Evolutionary conservation across 2,797 vertebrate species (phyloP), one percentile per base, ranked within the genome.

Genomic region (Dermochelys coriacea): DNA sequence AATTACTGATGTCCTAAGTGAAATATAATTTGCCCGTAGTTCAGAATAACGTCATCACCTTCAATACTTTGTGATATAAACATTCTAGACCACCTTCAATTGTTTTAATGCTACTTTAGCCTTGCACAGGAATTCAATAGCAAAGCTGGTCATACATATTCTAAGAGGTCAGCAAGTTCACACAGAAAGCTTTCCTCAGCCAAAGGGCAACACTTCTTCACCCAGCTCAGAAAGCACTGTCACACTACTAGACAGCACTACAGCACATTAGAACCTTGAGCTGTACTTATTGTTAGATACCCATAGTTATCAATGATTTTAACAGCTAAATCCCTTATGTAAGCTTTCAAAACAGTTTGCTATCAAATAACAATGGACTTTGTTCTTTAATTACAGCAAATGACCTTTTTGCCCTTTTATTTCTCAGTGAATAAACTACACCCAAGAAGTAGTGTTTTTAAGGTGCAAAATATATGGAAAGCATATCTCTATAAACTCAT

Each of bases 371-470:
- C 98, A 98, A 98, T 98, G 95, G 98, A 97, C 98, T 98, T 98
- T 98, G 98, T 98, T 97, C 98, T 98, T 98, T 97, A 98, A 98
- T 98, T 98, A 98, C 90, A 97, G 96, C 97, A 94, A 98, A 94
- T 98, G 98, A 98, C 98, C 98, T 98, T 95, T 90, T 71, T 98
- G 97, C 93, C 97, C 97, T 97, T 98, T 97, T 97, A 97, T 98
- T 98, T 98, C 94, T 97, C 95, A 97, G 92, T 90, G 98, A 97
- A 98, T 97, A 98, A 98, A 98, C 97, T 98, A 95, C 91, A 96
- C 93, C 95, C 95, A 96, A 95, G 95, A 93, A 91, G 89, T 77
- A 94, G 82, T 92, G 95, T 96, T 91, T 96, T 95, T 25, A 11
- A 82, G 71, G 86, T 85, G 93, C 88, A 96, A 92, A 96, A 90